Base-by-base conservation (phyloP, 2,797 vertebrate species). In the Chrosomus eos region DNA sequence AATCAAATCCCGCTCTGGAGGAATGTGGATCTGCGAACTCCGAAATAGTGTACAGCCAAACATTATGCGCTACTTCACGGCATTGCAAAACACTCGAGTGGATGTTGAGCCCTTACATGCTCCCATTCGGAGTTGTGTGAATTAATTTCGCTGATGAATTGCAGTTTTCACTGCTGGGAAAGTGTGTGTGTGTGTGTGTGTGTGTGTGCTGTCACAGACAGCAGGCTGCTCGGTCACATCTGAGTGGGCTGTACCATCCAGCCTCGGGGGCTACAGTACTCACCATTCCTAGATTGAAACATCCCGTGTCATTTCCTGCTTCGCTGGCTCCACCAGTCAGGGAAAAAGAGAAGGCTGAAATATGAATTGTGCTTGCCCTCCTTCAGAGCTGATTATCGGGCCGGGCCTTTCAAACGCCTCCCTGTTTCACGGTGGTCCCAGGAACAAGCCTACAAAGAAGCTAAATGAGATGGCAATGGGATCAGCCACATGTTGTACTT, bases 391-490 rank as follows among this genome's bases (percentile, higher is more conserved):
- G 96, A 97, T 97, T 97, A 96, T 94, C 93, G 94, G 95, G 91
- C 91, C 89, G 93, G 93, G 96, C 95, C 95, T 96, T 94, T 94
- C 93, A 95, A 94, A 89, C 89, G 93, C 95, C 96, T 95, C 93
- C 64, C 92, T 93, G 95, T 97, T 98, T 98, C 97, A 97, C 95
- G 97, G 98, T 98, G 98, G 97, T 97, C 98, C 94, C 93, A 94
- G 95, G 92, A 94, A 95, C 92, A 91, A 97, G 95, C 94, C 93
- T 94, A 94, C 94, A 95, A 96, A 93, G 93, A 95, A 94, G 94
- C 90, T 89, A 95, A 96, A 96, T 33, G 82, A 94, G 94, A 94
- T 92, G 91, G 94, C 95, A 90, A 94, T 94, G 95, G 93, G 95
- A 96, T 91, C 93, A 96, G 95, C 95, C 94, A 92, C 89, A 95